Evolutionary conservation across 2,888 invertebrate genomes (phyloP).

Genomic region (Strigamia maritima): DNA sequence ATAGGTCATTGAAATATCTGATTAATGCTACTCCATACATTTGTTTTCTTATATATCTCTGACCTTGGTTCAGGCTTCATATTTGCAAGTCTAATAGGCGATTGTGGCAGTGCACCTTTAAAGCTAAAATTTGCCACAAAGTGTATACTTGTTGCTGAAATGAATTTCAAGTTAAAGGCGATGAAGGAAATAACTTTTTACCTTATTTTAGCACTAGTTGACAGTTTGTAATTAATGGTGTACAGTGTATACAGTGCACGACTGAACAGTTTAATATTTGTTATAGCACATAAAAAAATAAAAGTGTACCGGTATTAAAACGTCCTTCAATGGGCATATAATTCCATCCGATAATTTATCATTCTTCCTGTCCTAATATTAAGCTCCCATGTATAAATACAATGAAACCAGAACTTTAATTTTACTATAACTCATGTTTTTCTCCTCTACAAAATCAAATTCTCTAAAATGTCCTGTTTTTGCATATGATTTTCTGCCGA

Average conservation of each 20-base stretch:
- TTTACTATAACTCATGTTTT: no score
- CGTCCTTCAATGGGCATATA: neutral
- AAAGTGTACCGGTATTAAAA: neutral
- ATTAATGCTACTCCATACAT: neutral
- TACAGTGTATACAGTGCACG: neutral
- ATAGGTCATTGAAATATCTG: slow-evolving; percentile 24
- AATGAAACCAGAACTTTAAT: no score
- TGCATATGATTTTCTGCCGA: neutral
- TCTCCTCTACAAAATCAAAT: no score
- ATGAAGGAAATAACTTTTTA: neutral
- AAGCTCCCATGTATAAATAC: neutral
- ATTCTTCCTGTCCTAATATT: neutral
- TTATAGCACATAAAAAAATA: neutral
- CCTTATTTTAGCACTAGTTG: neutral
- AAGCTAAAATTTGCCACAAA: neutral
- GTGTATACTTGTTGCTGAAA: neutral
- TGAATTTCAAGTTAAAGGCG: neutral
- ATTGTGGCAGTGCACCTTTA: neutral
- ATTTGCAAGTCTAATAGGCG: neutral
- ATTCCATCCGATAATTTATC: neutral
- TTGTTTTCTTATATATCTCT: neutral
- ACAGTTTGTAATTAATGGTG: neutral
- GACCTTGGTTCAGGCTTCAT: neutral
- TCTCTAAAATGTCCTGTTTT: no score
- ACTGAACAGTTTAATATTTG: neutral